Evolutionary conservation across 2,113 vertebrate genomes (phyloP), one percentile per base, ranked within the genome.

Genomic region (Leuciscus idus): DNA sequence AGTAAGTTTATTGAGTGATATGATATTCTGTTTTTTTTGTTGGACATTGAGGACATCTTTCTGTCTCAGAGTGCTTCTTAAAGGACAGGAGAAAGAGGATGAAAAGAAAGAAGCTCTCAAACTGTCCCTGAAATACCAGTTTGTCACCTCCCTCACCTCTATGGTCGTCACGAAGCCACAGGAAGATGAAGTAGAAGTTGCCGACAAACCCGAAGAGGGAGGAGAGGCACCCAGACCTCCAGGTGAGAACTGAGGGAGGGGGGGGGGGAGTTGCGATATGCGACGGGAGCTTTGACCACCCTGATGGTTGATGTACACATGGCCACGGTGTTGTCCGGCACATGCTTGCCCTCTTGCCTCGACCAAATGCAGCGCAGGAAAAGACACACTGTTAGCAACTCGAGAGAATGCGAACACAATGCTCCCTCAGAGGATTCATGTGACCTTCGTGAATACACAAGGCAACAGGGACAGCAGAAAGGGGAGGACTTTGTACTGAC

Each of bases 161-260:
- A 99, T 99, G 97, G 96, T 99, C 87, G 98, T 99, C 87, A 99
- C 97, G 77, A 99, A 98, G 88, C 98, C 98, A 7, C 94, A 94
- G 17, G 85, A 92, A 15, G 92, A 91, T 82, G 30, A 66, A 57
- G 70, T 90, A 79, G 96, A 92, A 43, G 93, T 99, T 33, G 96
- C 97, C 0, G 90, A 98, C 92, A 99, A 99, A 88, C 96, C 96
- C 6, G 93, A 90, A 82, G 97, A 98, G 93, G 96, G 95, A 89
- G 90, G 28, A 33, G 43, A 15, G 11, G 6, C 3, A 1, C 0
- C 0, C 82, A 50, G 36, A 73, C 46, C 6, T 21, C 6, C n/a
- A 84, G 33, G 70, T 74, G 17, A 70, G 1, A 36, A 68, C 8
- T 55, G 48, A 36, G 26, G n/a, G n/a, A n/a, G n/a, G n/a, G n/a